Percentiles rank a stretch among this genome's conserved stretches.
Conservation (phyloP, 2,888 invertebrate species). For the Abrostola triplasia region DNA sequence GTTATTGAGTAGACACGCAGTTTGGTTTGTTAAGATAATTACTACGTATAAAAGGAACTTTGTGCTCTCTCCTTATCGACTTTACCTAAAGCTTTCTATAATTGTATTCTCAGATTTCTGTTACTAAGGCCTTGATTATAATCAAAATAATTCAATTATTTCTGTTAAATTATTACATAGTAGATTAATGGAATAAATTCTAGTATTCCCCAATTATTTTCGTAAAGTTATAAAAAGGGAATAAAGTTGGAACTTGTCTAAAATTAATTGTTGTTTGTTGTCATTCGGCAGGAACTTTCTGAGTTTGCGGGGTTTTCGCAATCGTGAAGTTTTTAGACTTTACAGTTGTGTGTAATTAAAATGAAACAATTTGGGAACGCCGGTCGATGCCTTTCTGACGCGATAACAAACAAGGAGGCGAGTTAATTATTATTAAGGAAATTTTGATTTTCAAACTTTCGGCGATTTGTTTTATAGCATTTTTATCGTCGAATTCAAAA, state of each 20-base stretch:
- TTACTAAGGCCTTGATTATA: too few relatives aligned
- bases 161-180: too few relatives aligned
- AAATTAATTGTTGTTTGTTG: conserved; percentile 55
- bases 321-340: conserved; percentile 60
- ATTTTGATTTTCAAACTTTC: conserved; percentile 1
- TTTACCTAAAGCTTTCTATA: too few relatives aligned
- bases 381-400: conserved; percentile 39
- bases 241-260: conserved; percentile 53
- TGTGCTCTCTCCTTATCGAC: too few relatives aligned
- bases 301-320: conserved; percentile 38
- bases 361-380: conserved; percentile 58
- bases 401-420: conserved; percentile 12
- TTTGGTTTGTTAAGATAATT: too few relatives aligned
- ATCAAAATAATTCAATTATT: too few relatives aligned
- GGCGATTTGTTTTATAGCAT: not conserved
- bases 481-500: not conserved
- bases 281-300: conserved; percentile 43
- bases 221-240: conserved; percentile 33
- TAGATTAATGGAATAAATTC: not conserved
- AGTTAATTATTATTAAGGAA: conserved; percentile 30
- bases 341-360: conserved; percentile 61
- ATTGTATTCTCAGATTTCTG: too few relatives aligned
- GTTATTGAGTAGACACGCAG: too few relatives aligned
- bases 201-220: not conserved
- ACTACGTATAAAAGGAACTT: too few relatives aligned